A percentile compares a stretch with the other conserved stretches of the same genome.
These are phyloP conservation scores for Cephus nigrinus DNA, from an alignment of 2,888 invertebrate species.

Conservation along the genomic window DNA sequence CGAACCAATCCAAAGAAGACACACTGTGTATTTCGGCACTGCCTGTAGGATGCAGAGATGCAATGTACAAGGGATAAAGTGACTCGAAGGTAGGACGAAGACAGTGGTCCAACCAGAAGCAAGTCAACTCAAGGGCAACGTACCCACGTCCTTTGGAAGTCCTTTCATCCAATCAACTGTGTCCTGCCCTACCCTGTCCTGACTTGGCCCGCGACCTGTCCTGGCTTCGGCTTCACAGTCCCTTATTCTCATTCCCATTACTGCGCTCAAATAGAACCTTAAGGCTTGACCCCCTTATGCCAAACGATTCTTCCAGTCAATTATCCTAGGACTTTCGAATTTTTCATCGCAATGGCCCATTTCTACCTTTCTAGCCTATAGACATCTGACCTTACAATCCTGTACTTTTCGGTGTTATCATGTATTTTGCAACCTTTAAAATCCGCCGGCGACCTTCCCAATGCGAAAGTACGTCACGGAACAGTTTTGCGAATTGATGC, in stretches of 20 bases:
- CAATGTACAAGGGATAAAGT: neutral
- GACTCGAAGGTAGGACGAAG: neutral
- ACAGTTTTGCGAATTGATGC: neutral
- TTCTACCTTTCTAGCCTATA: neutral
- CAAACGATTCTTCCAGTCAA: neutral
- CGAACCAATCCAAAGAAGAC: neutral
- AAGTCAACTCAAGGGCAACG: slow-evolving; percentile 1
- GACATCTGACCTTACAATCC: neutral
- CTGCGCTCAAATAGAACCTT: neutral
- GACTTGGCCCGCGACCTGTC: neutral
- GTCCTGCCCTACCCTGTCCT: neutral
- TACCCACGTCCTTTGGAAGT: slow-evolving; percentile 5
- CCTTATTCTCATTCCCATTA: neutral
- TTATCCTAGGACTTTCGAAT: neutral
- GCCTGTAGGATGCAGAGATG: neutral
- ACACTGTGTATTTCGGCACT: neutral
- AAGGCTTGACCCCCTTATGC: neutral
- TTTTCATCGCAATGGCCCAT: neutral
- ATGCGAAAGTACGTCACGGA: neutral
- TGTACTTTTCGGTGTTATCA: neutral
- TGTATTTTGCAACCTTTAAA: neutral
- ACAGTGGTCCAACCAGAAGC: slow-evolving; percentile 4
- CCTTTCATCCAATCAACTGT: slow-evolving; percentile 3
- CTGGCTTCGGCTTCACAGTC: neutral
- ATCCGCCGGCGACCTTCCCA: neutral